Base-by-base conservation (phyloP, 2,888 invertebrate species). In the Calliphora vomitoria region DNA sequence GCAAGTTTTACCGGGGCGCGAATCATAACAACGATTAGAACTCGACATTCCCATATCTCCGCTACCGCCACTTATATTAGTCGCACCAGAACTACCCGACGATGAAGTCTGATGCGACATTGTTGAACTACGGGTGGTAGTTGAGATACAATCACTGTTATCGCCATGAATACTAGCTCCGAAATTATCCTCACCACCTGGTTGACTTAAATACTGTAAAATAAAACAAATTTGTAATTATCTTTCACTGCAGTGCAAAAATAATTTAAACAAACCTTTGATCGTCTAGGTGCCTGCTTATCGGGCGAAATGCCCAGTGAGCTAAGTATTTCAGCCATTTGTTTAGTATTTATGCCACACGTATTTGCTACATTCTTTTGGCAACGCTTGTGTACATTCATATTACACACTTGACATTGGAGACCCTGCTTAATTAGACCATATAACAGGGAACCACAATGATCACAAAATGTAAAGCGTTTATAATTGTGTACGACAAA, bases 361-460 rank as follows among this genome's bases (percentile, higher is more conserved):
- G 99, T 99, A 95, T 99, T 99, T 88, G 99, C 99, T 89, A 99
- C 99, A 94, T 99, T 99, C 94, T 98, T 98, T 95, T 99, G 98
- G 94, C 99, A 99, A 83, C 99, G 96, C 94, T 99, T 99, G 95
- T 99, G 99, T 88, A 99, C 98, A 95, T 99, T 99, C 96, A 99
- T 96, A 90, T 96, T 97, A 94, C 99, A 99, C 89, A 97, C 98
- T 95, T 98, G 97, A 94, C 99, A 99, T 94, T 99, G 99, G 91
- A 99, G 95, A 79, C 99, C 99, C 95, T 99, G 99, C 94, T 96
- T 97, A 93, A 98, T 97, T 91, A 99, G 96, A 38, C 99, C 99
- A 94, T 99, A 99, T 88, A 99, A 96, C 93, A 99, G 95, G 88
- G 99, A 99, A 90, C 99, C 99, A 94, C 99, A 99, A 94, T 99